Evolutionary conservation across 2,797 vertebrate species (phyloP).

Genomic region (Buphagus erythrorhynchus): DNA sequence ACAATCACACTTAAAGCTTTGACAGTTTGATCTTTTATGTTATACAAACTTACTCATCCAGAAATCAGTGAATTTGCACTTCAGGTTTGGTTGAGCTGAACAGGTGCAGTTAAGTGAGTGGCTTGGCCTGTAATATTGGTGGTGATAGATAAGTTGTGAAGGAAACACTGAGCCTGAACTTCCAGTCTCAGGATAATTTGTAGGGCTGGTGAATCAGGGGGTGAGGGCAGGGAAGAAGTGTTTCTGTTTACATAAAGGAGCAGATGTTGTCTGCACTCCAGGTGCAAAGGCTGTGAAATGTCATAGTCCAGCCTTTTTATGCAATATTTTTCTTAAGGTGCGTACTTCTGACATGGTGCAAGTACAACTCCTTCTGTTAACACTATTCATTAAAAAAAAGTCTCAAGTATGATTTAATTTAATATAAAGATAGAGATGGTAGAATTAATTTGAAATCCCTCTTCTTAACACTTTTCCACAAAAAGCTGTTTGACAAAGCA

Average conservation of each 20-base stretch:
- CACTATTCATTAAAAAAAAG: not conserved
- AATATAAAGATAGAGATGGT: not conserved
- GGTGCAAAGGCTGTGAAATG: not conserved
- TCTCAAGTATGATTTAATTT: not conserved
- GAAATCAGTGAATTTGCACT: not conserved
- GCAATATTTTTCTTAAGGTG: not conserved
- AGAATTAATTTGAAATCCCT: not conserved
- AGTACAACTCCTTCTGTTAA: not conserved
- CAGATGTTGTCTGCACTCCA: not conserved
- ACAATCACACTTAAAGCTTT: not conserved
- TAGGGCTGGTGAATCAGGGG: not conserved
- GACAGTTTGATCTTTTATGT: not conserved
- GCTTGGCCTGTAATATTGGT: not conserved
- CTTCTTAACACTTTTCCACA: not conserved
- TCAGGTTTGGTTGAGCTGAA: not conserved
- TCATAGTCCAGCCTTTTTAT: not conserved
- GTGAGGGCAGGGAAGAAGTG: not conserved
- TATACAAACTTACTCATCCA: not conserved
- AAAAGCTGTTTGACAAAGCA: not conserved
- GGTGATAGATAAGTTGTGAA: not conserved
- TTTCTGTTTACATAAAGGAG: constrained; percentile 9
- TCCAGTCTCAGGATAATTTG: not conserved
- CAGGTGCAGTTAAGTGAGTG: not conserved
- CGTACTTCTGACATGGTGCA: not conserved
- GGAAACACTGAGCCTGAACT: not conserved